A percentile compares a stretch with the other conserved stretches of the same genome.
Evolutionary conservation across 1,140 invertebrate species (phyloP).

Genomic region (Neotoxoptera formosana): DNA sequence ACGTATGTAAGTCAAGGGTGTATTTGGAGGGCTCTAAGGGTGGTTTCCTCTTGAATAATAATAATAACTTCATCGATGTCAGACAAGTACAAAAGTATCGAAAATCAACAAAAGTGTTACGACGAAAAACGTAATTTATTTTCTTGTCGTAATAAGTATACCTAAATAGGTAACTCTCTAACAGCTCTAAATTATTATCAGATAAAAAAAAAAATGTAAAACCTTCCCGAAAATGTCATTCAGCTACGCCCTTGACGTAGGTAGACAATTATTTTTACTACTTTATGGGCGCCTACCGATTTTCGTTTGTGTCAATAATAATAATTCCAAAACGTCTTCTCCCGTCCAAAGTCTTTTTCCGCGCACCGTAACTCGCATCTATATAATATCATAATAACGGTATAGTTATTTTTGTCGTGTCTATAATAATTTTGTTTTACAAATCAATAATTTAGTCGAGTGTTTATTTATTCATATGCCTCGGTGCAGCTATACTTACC

Average conservation of each 20-base stretch:
- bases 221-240: not conserved
- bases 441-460: not conserved
- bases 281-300: no score
- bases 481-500: not conserved
- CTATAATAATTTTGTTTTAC: not conserved
- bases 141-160: not conserved
- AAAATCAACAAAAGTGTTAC: not conserved
- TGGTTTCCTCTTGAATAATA: not conserved
- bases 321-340: not conserved
- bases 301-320: not conserved
- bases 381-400: not conserved
- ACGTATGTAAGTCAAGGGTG: not conserved
- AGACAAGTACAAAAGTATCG: not conserved
- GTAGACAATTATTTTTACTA: no score
- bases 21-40: not conserved
- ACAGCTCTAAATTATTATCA: no score
- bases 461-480: not conserved
- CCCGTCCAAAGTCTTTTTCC: not conserved
- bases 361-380: not conserved
- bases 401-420: not conserved
- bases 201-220: not conserved
- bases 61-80: not conserved
- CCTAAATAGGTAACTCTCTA: no score
- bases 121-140: not conserved
- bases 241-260: not conserved